Conservation (phyloP, 2,888 invertebrate genomes). For the Diarsia brunnea region DNA sequence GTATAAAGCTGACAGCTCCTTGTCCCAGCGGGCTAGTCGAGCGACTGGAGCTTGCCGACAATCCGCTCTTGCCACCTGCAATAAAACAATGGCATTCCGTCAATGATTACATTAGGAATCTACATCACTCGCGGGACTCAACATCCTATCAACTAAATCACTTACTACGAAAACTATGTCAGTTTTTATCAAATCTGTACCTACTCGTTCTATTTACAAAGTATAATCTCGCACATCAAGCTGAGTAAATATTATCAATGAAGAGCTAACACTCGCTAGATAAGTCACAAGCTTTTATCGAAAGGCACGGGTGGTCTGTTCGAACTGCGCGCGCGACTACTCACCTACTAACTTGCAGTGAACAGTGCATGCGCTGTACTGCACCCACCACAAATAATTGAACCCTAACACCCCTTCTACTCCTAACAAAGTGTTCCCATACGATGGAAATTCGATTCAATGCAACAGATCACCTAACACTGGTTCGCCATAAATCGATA, state of each 20-base stretch:
- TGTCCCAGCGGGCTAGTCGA: constrained; percentile 90
- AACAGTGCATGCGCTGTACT: constrained; percentile 69
- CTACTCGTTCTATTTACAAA: constrained; percentile 59
- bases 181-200: constrained; percentile 52
- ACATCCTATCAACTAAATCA: constrained; percentile 37
- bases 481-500: constrained; percentile 79
- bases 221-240: constrained; percentile 72
- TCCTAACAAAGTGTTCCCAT: constrained; percentile 48
- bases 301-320: constrained; percentile 81
- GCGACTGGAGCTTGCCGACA: constrained; percentile 91
- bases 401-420: constrained; percentile 73
- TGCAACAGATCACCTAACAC: constrained; percentile 72
- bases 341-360: constrained; percentile 65
- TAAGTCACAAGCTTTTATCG: constrained; percentile 77
- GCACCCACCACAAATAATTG: constrained; percentile 71
- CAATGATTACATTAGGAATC: constrained; percentile 56
- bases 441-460: constrained; percentile 71
- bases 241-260: constrained; percentile 76
- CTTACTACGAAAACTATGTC: constrained; percentile 41
- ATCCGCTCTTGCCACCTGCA: constrained; percentile 86
- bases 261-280: constrained; percentile 74
- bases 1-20: constrained; percentile 87
- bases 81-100: constrained; percentile 68
- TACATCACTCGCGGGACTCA: constrained; percentile 4
- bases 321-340: constrained; percentile 79